These are phyloP conservation scores for Sebastes steindachneri DNA, from an alignment of 2,797 vertebrate genomes.

Conservation along the genomic window DNA sequence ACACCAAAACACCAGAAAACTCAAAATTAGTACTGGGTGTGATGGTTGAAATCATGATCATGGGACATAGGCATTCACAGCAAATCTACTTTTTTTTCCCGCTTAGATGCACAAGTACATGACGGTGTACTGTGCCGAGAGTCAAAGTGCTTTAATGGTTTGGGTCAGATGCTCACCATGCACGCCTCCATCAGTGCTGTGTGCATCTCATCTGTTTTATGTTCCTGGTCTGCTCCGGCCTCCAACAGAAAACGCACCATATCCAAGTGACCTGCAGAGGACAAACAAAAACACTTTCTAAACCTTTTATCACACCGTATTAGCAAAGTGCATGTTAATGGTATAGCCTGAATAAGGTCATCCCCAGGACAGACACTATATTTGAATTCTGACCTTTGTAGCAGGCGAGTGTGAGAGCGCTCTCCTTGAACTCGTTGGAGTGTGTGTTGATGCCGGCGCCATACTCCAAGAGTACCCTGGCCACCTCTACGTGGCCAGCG, in stretches of 20 bases:
- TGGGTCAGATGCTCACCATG: constrained; percentile 90
- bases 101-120: background rate
- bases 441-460: constrained; percentile 99
- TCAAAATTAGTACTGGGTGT: background rate
- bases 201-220: constrained; percentile 99
- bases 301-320: background rate
- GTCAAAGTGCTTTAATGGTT: constrained; percentile 5
- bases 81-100: too few relatives aligned
- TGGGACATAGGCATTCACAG: background rate
- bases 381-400: constrained; percentile 91
- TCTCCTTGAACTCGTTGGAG: constrained; percentile 99
- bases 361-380: background rate
- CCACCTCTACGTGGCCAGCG: constrained; percentile 97
- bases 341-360: background rate
- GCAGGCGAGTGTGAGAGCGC: constrained; percentile 97
- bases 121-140: background rate
- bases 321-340: background rate
- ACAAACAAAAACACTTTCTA: background rate
- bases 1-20: background rate
- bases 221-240: constrained; percentile 98
- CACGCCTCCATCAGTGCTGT: constrained; percentile 99
- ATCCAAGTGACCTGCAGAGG: constrained; percentile 92
- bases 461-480: constrained; percentile 95
- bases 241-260: constrained; percentile 99
- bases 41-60: background rate